Conservation (phyloP, 2,113 vertebrate genomes). For the Notarius lentiginosus region DNA sequence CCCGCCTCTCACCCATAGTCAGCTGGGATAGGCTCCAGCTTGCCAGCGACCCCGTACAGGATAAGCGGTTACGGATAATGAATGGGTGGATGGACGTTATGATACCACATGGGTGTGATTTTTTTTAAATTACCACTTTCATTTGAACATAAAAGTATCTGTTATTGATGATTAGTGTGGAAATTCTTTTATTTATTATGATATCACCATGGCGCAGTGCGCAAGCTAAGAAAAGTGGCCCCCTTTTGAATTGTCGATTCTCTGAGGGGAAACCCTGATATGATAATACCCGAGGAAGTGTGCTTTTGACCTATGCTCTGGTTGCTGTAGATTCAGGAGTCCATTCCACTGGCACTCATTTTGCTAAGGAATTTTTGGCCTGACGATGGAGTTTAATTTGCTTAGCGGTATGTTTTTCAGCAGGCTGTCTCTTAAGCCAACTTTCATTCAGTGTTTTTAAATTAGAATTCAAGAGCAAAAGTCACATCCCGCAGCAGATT, state of each 20-base stretch:
- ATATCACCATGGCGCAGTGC: neutral
- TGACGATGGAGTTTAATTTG: neutral
- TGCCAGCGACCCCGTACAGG: too few relatives aligned
- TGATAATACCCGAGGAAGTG: constrained; percentile 9
- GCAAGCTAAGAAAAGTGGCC: neutral
- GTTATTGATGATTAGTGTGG: neutral
- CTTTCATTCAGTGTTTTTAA: neutral
- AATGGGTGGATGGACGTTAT: too few relatives aligned
- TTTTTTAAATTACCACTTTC: neutral
- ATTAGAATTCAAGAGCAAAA: neutral
- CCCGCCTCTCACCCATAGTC: too few relatives aligned
- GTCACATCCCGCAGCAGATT: neutral
- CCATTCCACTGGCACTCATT: neutral
- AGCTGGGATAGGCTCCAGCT: too few relatives aligned
- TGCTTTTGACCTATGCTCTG: neutral
- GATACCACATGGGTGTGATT: neutral
- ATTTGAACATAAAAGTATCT: neutral
- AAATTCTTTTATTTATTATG: neutral
- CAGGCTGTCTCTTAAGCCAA: neutral
- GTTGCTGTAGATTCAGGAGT: constrained; percentile 4
- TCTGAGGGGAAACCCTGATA: neutral
- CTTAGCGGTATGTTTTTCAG: neutral
- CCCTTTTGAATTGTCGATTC: neutral
- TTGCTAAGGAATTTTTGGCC: constrained; percentile 16
- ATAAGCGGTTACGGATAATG: too few relatives aligned